Percentiles rank a stretch among this genome's conserved stretches.
Evolutionary conservation across 2,888 invertebrate genomes (phyloP).

Genomic region (Corbicula japonica): DNA sequence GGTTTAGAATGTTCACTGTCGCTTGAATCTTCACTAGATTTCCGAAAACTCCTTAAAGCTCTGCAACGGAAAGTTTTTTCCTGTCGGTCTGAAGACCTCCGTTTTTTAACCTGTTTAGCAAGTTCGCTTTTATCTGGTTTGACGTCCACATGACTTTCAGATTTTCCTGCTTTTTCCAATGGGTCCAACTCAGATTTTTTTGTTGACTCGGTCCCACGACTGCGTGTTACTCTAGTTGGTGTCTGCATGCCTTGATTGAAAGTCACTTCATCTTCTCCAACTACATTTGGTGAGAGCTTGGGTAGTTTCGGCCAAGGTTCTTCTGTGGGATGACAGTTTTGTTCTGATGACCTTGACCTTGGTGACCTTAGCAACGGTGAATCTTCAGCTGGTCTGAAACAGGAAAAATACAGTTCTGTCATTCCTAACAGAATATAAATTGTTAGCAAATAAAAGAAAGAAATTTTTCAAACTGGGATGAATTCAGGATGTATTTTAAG

Average conservation of each 20-base stretch:
- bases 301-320: conserved; percentile 75
- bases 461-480: too few relatives aligned
- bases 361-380: conserved; percentile 60
- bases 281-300: conserved; percentile 71
- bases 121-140: conserved; percentile 9
- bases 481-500: too few relatives aligned
- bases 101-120: conserved; percentile 22
- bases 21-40: conserved; percentile 61
- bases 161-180: conserved; percentile 10
- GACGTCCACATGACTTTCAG: too few relatives aligned
- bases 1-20: conserved; percentile 65
- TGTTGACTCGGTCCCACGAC: conserved; percentile 3
- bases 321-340: conserved; percentile 34
- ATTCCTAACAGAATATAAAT: too few relatives aligned
- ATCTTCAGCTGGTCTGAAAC: conserved; percentile 50
- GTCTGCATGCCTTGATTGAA: conserved; percentile 21
- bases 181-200: conserved; percentile 25
- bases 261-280: conserved; percentile 59
- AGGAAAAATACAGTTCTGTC: too few relatives aligned
- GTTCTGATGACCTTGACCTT: conserved; percentile 35
- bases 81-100: conserved; percentile 49
- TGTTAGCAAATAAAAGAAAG: too few relatives aligned
- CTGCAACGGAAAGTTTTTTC: conserved; percentile 41
- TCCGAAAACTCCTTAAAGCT: conserved; percentile 47
- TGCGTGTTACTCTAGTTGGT: conserved; percentile 67